phyloP scores from a whole-genome alignment of 2,888 invertebrate species.

The Dryadula phaetusa region DNA sequence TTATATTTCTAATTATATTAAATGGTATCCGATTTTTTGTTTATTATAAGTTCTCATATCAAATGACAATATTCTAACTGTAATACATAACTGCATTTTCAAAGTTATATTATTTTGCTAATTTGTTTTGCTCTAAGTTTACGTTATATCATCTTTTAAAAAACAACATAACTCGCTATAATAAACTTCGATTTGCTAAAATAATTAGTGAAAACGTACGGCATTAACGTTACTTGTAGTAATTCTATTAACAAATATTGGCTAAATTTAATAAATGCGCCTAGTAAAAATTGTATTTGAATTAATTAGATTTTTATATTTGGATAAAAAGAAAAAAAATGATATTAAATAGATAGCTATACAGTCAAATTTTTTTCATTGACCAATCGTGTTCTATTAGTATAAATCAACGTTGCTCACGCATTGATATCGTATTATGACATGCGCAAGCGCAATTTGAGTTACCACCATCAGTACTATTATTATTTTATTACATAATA shows the following conservation, averaged over 20 bases:
- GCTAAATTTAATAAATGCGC: too few species aligned
- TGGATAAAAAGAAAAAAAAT: too few species aligned
- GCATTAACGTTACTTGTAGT: too few species aligned
- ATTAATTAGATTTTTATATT: too few species aligned
- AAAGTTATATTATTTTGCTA: neutral
- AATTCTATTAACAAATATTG: too few species aligned
- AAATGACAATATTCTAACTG: neutral
- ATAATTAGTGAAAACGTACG: too few species aligned
- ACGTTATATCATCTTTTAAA: too few species aligned
- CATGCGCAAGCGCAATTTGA: slow-evolving; percentile 18
- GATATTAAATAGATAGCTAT: too few species aligned
- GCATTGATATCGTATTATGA: neutral
- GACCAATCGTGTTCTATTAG: neutral
- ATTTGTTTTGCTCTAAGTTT: neutral
- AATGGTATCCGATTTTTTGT: neutral
- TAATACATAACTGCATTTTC: neutral
- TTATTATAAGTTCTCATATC: neutral
- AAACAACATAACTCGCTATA: too few species aligned
- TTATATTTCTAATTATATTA: neutral
- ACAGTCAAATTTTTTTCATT: slow-evolving; percentile 2
- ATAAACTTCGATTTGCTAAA: too few species aligned
- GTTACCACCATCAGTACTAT: slow-evolving; percentile 12
- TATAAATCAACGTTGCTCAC: neutral
- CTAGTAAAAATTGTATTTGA: too few species aligned
- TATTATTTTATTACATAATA: slow-evolving; percentile 3